Conservation (phyloP, 2,888 invertebrate species). For the Drosophila anomelani region DNA sequence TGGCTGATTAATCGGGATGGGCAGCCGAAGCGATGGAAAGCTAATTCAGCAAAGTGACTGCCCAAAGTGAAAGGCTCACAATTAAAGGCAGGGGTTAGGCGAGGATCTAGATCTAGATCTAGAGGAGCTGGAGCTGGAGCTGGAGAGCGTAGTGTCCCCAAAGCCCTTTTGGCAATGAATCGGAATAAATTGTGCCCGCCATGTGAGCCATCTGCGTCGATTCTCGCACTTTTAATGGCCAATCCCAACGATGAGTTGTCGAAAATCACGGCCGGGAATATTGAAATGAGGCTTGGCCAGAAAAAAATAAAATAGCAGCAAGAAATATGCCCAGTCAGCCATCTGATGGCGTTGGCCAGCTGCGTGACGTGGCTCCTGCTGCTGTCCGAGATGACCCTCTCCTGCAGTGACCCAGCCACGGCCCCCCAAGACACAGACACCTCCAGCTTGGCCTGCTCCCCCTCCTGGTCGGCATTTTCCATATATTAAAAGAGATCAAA, state of each 20-base stretch:
- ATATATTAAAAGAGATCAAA: conserved; percentile 36
- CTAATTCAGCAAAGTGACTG: conserved; percentile 46
- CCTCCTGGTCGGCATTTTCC: conserved; percentile 7
- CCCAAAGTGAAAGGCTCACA: conserved; percentile 38
- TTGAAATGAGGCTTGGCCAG: conserved; percentile 58
- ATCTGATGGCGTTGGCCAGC: conserved; percentile 24
- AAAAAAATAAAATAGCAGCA: background rate
- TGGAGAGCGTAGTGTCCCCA: conserved; percentile 15
- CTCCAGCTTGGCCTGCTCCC: background rate
- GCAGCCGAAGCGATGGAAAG: conserved; percentile 27
- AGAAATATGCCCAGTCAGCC: conserved; percentile 63
- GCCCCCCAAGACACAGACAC: conserved; percentile 15
- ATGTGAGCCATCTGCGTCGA: conserved; percentile 37
- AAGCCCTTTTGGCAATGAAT: conserved; percentile 34
- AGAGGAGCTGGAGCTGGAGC: too few species aligned
- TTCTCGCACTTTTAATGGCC: conserved; percentile 59
- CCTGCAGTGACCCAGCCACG: conserved; percentile 1
- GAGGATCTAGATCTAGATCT: background rate
- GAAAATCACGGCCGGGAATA: conserved; percentile 47
- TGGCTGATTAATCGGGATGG: conserved; percentile 29
- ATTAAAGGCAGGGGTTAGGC: conserved; percentile 10
- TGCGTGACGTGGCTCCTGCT: conserved; percentile 43
- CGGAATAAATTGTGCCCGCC: conserved; percentile 24
- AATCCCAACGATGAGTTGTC: conserved; percentile 65
- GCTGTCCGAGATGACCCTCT: conserved; percentile 18